Conservation (phyloP, 2,113 vertebrate genomes). For the Misgurnus anguillicaudatus region DNA sequence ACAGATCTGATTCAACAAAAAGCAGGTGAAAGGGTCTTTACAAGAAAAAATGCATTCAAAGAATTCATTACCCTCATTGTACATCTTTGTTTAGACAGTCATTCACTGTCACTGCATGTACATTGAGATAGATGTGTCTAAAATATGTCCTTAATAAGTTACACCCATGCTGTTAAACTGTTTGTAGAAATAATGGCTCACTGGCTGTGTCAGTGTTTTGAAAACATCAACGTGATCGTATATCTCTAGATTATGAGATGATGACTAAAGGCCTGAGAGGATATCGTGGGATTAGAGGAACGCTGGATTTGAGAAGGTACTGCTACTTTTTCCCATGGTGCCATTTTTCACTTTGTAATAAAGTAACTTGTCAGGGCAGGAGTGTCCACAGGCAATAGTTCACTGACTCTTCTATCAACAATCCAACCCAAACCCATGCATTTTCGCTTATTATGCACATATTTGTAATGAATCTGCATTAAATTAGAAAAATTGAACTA, state of each 20-base stretch:
- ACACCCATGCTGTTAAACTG: background rate
- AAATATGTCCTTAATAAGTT: background rate
- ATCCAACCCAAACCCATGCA: background rate
- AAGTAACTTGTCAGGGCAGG: constrained; percentile 27
- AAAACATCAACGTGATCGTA: background rate
- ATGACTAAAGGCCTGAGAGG: background rate
- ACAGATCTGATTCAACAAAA: constrained; percentile 24
- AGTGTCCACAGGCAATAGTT: constrained; percentile 8
- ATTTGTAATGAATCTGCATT: no score
- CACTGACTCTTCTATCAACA: background rate
- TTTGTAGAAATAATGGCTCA: background rate
- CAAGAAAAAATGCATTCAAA: constrained; percentile 3
- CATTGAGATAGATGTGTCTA: background rate
- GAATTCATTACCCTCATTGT: background rate
- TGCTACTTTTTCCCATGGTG: constrained; percentile 40
- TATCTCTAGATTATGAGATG: background rate
- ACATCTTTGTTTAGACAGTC: constrained; percentile 15
- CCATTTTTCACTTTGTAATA: constrained; percentile 23
- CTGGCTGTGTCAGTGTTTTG: background rate
- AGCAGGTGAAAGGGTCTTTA: constrained; percentile 51
- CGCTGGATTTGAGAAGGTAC: background rate
- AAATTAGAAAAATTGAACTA: no score
- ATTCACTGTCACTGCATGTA: constrained; percentile 7
- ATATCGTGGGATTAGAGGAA: constrained; percentile 12
- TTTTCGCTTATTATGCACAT: background rate